A percentile compares a stretch with the other conserved stretches of the same genome.
These are phyloP conservation scores for Eptatretus burgeri DNA, from an alignment of 2,113 vertebrate genomes.

Conservation along the genomic window DNA sequence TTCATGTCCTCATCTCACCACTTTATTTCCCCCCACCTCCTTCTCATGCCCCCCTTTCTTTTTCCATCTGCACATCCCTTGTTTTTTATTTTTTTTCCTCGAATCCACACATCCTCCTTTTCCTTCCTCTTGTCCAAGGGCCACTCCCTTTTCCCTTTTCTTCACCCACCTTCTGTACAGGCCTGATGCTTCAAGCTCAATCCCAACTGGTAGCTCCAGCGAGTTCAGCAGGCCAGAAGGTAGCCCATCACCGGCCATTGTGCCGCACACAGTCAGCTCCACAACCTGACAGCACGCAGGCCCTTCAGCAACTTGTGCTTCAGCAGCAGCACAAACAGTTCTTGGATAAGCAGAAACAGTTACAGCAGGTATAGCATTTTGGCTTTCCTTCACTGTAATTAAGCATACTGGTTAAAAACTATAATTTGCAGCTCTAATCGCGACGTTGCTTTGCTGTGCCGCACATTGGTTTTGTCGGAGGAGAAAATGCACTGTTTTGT, in stretches of 20 bases:
- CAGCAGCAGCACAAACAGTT: constrained; percentile 98
- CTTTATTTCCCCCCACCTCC: constrained; percentile 11
- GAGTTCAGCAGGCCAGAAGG: constrained; percentile 58
- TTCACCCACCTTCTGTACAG: constrained; percentile 26
- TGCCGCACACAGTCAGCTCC: constrained; percentile 86
- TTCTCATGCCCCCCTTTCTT: constrained; percentile 13
- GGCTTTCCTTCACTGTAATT: too few relatives aligned
- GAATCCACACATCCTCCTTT: constrained; percentile 9
- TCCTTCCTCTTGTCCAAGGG: too few relatives aligned
- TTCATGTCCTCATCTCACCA: too few relatives aligned
- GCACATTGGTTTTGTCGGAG: too few relatives aligned
- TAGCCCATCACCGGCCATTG: constrained; percentile 64
- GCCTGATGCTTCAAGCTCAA: constrained; percentile 40
- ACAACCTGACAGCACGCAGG: constrained; percentile 66
- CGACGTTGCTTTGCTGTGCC: too few relatives aligned
- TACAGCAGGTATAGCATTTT: constrained; percentile 17
- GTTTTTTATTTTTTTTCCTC: too few relatives aligned
- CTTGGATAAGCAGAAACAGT: constrained; percentile 80
- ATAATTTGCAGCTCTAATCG: too few relatives aligned
- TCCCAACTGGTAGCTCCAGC: constrained; percentile 26
- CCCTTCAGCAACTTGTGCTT: constrained; percentile 77
- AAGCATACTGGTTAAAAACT: too few relatives aligned
- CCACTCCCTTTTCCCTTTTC: constrained; percentile 12
- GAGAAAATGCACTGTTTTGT: too few relatives aligned
- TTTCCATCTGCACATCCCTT: constrained; percentile 15